These are phyloP conservation scores for Serripes groenlandicus DNA, from an alignment of 2,888 invertebrate genomes.

Conservation along the genomic window DNA sequence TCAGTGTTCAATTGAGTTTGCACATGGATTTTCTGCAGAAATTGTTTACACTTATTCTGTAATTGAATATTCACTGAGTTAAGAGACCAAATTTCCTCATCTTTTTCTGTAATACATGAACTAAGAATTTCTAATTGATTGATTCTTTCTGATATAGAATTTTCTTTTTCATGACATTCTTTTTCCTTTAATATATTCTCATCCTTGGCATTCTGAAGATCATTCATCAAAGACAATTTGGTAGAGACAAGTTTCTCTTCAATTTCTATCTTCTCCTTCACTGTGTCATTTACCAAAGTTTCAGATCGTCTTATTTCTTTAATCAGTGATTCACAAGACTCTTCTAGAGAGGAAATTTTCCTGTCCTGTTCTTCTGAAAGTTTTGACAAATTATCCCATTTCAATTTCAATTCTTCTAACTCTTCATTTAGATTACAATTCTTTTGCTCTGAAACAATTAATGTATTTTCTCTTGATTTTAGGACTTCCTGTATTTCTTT, in stretches of 20 bases:
- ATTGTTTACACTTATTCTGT: not conserved
- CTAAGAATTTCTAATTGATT: not conserved
- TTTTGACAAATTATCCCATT: not conserved
- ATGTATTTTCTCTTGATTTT: too few relatives aligned
- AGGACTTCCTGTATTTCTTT: too few relatives aligned
- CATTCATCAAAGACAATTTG: not conserved
- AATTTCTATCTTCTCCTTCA: not conserved
- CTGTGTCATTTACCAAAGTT: too few relatives aligned
- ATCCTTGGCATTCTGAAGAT: not conserved
- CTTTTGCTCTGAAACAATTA: too few relatives aligned
- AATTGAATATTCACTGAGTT: not conserved
- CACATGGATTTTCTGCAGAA: not conserved
- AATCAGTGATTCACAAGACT: not conserved
- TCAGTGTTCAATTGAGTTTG: not conserved
- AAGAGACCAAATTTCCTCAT: constrained; percentile 8
- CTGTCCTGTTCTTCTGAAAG: not conserved
- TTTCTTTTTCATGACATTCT: constrained; percentile 8
- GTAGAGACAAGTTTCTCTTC: not conserved
- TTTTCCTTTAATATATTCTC: not conserved
- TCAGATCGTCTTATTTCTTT: too few relatives aligned
- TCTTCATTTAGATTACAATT: too few relatives aligned
- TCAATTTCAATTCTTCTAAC: not conserved
- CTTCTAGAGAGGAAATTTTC: not conserved
- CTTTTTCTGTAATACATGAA: not conserved
- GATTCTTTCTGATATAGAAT: not conserved